These are phyloP conservation scores for Eubasilissa splendida DNA, from an alignment of 2,888 invertebrate genomes.

Conservation along the genomic window DNA sequence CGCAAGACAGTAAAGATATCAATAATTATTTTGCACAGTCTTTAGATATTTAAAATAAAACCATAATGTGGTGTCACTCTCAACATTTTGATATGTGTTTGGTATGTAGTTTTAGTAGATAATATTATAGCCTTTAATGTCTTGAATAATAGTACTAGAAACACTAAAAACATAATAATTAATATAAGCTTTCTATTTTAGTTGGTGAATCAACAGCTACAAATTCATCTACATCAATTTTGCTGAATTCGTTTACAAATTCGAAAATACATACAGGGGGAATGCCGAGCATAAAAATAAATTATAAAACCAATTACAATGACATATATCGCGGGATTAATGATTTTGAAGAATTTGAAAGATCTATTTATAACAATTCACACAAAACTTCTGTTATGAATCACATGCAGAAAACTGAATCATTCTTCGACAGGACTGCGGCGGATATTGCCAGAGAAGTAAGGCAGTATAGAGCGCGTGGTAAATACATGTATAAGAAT, in stretches of 20 bases:
- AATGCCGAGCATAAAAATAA: conserved; percentile 1
- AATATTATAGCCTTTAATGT: no score
- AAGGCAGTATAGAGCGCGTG: background rate
- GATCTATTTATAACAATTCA: background rate
- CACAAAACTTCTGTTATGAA: background rate
- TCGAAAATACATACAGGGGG: background rate
- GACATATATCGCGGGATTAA: conserved; percentile 7
- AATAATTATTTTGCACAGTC: no score
- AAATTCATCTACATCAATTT: background rate
- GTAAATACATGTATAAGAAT: conserved; percentile 17
- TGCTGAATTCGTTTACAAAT: background rate
- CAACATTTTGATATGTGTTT: no score
- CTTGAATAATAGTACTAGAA: no score
- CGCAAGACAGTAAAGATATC: no score
- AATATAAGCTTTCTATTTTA: background rate
- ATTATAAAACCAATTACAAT: conserved; percentile 18
- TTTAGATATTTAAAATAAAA: no score
- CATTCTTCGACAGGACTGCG: conserved; percentile 10
- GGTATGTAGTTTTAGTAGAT: no score
- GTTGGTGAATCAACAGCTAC: conserved; percentile 13
- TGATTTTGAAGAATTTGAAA: conserved; percentile 29
- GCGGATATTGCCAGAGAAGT: conserved; percentile 4
- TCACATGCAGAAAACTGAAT: background rate
- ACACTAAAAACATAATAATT: no score
- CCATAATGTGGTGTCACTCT: no score